These are phyloP conservation scores for Zaprionus lineosus DNA, from an alignment of 2,888 invertebrate genomes.

Conservation along the genomic window DNA sequence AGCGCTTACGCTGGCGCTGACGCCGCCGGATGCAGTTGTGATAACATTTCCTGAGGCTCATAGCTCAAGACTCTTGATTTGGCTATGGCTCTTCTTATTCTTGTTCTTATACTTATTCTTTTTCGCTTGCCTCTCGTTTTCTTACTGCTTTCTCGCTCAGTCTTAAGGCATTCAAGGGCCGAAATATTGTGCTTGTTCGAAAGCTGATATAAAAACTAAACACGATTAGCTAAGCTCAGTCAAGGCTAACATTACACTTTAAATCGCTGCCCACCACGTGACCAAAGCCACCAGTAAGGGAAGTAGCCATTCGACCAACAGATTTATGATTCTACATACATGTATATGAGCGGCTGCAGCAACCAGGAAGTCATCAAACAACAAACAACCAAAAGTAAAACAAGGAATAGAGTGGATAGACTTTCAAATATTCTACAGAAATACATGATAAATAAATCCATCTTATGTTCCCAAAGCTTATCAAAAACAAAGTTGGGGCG, in stretches of 20 bases:
- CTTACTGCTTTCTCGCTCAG: too few relatives aligned
- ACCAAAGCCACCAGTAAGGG: background rate
- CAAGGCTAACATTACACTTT: background rate
- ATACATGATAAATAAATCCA: too few relatives aligned
- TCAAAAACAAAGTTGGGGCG: too few relatives aligned
- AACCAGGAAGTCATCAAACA: too few relatives aligned
- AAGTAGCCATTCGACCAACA: background rate
- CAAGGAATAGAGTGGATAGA: too few relatives aligned
- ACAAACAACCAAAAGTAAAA: too few relatives aligned
- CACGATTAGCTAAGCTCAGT: background rate
- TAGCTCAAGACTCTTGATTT: slow-evolving; percentile 38
- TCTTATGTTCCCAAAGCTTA: too few relatives aligned
- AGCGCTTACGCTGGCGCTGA: slow-evolving; percentile 14
- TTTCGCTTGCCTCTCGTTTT: too few relatives aligned
- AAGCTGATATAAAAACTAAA: background rate
- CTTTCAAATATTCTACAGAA: too few relatives aligned
- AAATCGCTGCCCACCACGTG: background rate
- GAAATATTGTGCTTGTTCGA: background rate
- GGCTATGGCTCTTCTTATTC: slow-evolving; percentile 20
- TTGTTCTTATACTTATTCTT: too few relatives aligned
- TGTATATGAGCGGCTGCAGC: too few relatives aligned
- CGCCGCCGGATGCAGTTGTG: slow-evolving; percentile 73
- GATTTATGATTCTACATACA: background rate
- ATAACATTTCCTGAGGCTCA: slow-evolving; percentile 69
- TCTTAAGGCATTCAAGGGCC: too few relatives aligned